Percentiles rank a stretch among this genome's conserved stretches.
These are phyloP conservation scores for Thyatira batis DNA, from an alignment of 2,888 invertebrate species.

Conservation along the genomic window DNA sequence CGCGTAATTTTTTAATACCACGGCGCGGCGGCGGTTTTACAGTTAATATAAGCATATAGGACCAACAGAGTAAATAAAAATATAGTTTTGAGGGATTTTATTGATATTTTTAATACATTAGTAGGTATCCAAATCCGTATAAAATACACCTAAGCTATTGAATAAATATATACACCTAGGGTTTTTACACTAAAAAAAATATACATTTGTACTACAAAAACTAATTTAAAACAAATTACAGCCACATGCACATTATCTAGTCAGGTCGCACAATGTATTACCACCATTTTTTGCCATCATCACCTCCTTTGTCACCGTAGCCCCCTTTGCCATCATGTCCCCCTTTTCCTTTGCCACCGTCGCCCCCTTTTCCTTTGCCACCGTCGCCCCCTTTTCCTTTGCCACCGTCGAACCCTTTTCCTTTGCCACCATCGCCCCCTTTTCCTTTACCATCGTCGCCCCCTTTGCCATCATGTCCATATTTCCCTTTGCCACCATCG, in stretches of 20 bases:
- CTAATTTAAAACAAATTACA: background rate
- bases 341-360: conserved; percentile 13
- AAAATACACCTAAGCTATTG: no score
- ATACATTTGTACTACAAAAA: no score
- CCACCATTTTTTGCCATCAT: conserved; percentile 11
- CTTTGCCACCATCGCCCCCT: conserved; percentile 11
- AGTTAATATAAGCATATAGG: no score
- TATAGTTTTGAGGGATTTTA: no score
- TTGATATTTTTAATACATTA: no score
- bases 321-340: conserved; percentile 13
- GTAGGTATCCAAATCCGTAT: no score
- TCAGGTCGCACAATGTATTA: background rate
- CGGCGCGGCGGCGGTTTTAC: no score
- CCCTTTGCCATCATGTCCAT: conserved; percentile 6
- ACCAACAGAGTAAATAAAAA: no score
- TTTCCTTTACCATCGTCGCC: conserved; percentile 17
- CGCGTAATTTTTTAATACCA: no score
- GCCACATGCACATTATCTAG: background rate
- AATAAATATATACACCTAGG: no score
- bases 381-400: conserved; percentile 10
- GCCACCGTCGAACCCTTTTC: conserved; percentile 7
- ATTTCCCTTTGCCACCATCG: conserved; percentile 8
- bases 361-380: conserved; percentile 3
- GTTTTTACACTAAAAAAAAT: no score
- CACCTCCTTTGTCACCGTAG: conserved; percentile 9